These are phyloP conservation scores for Eustalomyia histrio DNA, from an alignment of 2,888 invertebrate species.

Conservation along the genomic window DNA sequence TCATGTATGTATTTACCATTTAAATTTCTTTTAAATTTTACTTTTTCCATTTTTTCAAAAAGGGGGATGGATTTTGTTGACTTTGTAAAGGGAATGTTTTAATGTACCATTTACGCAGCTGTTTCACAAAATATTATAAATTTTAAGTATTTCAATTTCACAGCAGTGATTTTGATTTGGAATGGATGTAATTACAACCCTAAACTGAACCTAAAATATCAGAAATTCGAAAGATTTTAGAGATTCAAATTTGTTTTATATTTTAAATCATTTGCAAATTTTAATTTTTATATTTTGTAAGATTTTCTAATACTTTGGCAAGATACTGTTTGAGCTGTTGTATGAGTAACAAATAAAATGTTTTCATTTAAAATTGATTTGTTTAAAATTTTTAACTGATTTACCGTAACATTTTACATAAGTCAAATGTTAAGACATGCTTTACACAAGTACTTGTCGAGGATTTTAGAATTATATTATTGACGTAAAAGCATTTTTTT, in stretches of 20 bases:
- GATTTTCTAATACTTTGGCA: no score
- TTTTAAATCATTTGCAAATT: no score
- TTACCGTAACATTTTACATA: conserved; percentile 42
- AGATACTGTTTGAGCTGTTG: not conserved
- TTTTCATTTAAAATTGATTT: conserved; percentile 51
- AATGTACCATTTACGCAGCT: no score
- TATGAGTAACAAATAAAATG: conserved; percentile 29
- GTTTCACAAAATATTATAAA: not conserved
- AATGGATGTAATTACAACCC: no score
- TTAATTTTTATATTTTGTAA: no score
- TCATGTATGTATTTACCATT: conserved; percentile 6
- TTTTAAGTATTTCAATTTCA: no score
- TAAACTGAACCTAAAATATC: no score
- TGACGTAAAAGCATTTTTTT: conserved; percentile 29
- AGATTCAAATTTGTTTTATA: no score
- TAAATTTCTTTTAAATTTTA: conserved; percentile 1
- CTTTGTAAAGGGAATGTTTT: not conserved
- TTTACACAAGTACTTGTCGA: not conserved
- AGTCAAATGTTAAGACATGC: conserved; percentile 42
- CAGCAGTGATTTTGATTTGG: no score
- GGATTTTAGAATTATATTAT: conserved; percentile 24
- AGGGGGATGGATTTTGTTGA: not conserved
- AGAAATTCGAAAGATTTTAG: no score
- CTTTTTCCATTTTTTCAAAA: not conserved
- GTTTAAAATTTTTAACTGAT: conserved; percentile 42